Evolutionary conservation across 2,797 vertebrate genomes (phyloP), one percentile per base, ranked within the genome.

Genomic region (Pipistrellus nathusii): DNA sequence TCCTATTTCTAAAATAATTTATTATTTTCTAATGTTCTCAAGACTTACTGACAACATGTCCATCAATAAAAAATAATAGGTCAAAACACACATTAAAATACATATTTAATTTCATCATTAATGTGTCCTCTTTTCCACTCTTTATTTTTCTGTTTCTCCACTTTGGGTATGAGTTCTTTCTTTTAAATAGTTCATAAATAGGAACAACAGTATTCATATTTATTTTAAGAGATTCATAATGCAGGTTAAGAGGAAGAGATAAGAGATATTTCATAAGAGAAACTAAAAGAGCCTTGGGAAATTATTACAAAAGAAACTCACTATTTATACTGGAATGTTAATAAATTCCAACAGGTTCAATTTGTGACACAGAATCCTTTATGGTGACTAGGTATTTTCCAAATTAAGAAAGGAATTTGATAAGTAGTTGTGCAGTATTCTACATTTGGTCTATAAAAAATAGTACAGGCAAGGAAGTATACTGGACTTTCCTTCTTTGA

Each of bases 91-190:
- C 35, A 3, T 75, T 44, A 72, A 90, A 72, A 81, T 89, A 71
- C 0, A n/a, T 38, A 11, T 93, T 18, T 81, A 71, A 80, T 81
- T 88, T 76, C 87, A 87, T 90, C 59, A 90, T 18, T 73, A 73
- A 44, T 53, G 6, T 68, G 3, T 25, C 18, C 25, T 81, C 11
- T 18, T 85, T 91, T 48, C 81, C 44, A 84, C 5, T 11, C 12
- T 84, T 89, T 81, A 38, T 73, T 76, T 5, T 9, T 84, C 2
- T 90, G 7, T 91, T 78, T 87, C 17, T 78, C 87, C 64, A 57
- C 35, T 73, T 80, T 86, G 44, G 10, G 3, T 88, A 35, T 59
- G 38, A 11, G 2, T 46, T 66, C 30, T 46, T 88, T 46, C 44
- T 59, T 77, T 76, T 30, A 57, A 71, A 64, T 32, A 57, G 0